These are phyloP conservation scores for Merluccius polli DNA, from an alignment of 2,797 vertebrate genomes.

Conservation along the genomic window DNA sequence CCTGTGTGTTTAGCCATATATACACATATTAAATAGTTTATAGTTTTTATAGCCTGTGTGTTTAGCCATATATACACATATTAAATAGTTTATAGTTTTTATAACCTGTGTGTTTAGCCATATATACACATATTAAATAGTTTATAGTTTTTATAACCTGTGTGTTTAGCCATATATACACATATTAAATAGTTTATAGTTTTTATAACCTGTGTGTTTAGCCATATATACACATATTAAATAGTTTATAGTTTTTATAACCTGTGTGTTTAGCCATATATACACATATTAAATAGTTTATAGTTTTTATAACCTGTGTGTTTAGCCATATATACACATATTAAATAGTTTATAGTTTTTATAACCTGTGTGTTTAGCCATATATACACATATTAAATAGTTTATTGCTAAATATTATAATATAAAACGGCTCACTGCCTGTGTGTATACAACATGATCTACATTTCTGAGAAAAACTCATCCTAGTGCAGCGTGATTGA, in stretches of 20 bases:
- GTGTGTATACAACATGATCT: background rate
- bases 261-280: background rate
- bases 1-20: background rate
- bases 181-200: background rate
- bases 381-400: background rate
- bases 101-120: background rate
- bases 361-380: background rate
- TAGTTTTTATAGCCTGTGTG: too few species aligned
- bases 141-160: too few species aligned
- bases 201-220: too few species aligned
- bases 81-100: background rate
- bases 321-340: background rate
- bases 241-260: background rate
- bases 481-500: constrained; percentile 45
- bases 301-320: too few species aligned
- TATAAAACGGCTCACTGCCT: background rate
- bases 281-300: background rate
- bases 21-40: background rate
- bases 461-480: background rate
- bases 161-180: background rate
- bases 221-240: background rate
- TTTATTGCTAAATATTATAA: background rate
- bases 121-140: background rate
- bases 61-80: background rate
- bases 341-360: background rate